These are phyloP conservation scores for Littorina saxatilis DNA, from an alignment of 1,140 invertebrate genomes.

Conservation along the genomic window DNA sequence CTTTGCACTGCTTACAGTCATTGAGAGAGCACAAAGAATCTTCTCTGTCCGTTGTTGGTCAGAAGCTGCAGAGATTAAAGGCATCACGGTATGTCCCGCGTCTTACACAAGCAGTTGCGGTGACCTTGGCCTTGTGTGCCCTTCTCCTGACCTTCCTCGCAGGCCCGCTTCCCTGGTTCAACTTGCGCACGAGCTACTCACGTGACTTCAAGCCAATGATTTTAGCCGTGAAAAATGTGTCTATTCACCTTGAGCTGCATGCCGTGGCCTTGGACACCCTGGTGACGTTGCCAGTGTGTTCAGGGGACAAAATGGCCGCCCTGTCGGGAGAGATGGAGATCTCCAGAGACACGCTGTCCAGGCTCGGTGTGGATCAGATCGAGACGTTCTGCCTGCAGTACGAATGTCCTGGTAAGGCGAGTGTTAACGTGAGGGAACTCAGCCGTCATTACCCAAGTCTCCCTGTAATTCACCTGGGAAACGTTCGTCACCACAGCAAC, in stretches of 20 bases:
- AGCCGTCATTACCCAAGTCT: too few relatives aligned
- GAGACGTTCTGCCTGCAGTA: background rate
- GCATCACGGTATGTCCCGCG: too few relatives aligned
- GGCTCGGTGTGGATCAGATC: conserved; percentile 8
- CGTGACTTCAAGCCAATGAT: background rate
- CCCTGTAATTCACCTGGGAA: too few relatives aligned
- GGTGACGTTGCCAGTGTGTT: background rate
- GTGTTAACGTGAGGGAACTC: too few relatives aligned
- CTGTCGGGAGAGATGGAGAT: background rate
- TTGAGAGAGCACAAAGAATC: background rate
- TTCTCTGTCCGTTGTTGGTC: background rate
- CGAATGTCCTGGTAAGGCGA: background rate
- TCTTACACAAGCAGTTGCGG: background rate
- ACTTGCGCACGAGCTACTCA: background rate
- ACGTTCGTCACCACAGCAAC: too few relatives aligned
- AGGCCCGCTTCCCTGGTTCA: background rate
- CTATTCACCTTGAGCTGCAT: background rate
- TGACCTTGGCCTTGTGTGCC: background rate
- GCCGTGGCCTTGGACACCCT: conserved; percentile 1
- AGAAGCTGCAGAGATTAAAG: too few relatives aligned
- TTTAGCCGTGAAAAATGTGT: background rate
- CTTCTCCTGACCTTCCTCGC: background rate
- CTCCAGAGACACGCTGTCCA: background rate
- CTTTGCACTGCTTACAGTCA: background rate
- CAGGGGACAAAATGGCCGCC: background rate